Evolutionary conservation across 2,888 invertebrate genomes (phyloP), one percentile per base, ranked within the genome.

Genomic region (Parascotia fuliginaria): DNA sequence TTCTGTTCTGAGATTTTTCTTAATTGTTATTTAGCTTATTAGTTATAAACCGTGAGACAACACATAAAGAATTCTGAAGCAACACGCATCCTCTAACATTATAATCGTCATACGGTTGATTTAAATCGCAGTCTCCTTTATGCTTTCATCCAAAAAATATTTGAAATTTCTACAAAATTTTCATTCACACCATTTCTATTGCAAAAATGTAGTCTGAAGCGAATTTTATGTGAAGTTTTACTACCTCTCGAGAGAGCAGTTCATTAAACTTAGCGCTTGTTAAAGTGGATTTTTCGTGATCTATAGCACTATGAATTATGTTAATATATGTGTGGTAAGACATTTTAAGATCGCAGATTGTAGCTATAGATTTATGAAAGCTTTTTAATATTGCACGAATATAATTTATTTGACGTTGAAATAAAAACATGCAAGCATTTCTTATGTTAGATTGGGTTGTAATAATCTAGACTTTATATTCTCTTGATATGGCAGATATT

Each of bases 251-350:
- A 6, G 63, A 32, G 66, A n/a, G 43, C 63, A 62, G 56, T 65
- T 65, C 51, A 63, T 65, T 62, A 40, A 59, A 60, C 12, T 38
- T 40, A 45, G 42, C 22, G 52, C 53, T 65, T 65, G 65, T 55
- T 60, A 55, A 33, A 39, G 11, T n/a, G 33, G 56, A 65, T 62
- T 62, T 65, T 54, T 59, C 45, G 53, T 65, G 66, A 65, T 65
- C 42, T 65, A 65, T 56, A 5, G 48, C 44, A 19, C 40, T 43
- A 54, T 65, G 66, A 65, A 60, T 62, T 59, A 65, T 51, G 22
- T 39, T 62, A 34, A 55, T 48, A 48, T 42, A 52, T 13, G 32
- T 12, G 27, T 27, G 38, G 29, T 29, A 29, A 16, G 32, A 32
- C 41, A 27, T 58, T 54, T 49, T 39, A 40, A 55, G 47, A 49